These are phyloP conservation scores for Galleria mellonella DNA, from an alignment of 1,140 invertebrate species.

Conservation along the genomic window DNA sequence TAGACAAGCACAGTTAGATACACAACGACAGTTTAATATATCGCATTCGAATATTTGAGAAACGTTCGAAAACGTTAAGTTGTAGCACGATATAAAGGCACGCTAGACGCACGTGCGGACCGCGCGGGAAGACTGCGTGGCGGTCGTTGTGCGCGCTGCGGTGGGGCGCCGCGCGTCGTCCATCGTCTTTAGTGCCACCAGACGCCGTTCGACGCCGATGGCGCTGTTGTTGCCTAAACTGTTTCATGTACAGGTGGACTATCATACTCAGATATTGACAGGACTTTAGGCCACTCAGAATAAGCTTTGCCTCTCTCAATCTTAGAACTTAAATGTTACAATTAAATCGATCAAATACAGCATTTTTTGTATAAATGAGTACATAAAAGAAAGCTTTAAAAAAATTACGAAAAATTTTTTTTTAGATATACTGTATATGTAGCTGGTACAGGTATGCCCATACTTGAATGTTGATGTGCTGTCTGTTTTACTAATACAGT, in stretches of 20 bases:
- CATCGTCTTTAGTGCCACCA: conserved; percentile 15
- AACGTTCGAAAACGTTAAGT: conserved; percentile 27
- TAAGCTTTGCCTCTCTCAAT: no score
- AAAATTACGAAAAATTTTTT: no score
- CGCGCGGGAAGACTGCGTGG: conserved; percentile 72
- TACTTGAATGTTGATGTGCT: no score
- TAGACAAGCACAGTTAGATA: conserved; percentile 22
- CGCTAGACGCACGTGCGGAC: conserved; percentile 64
- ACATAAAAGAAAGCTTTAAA: no score
- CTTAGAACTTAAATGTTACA: no score
- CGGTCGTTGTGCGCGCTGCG: conserved; percentile 50
- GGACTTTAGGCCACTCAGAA: no score
- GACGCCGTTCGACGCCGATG: conserved; percentile 33
- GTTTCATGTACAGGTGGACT: not conserved
- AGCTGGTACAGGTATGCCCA: no score
- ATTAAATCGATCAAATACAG: no score
- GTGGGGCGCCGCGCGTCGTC: conserved; percentile 36
- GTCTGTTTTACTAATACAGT: no score
- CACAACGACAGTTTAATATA: conserved; percentile 29
- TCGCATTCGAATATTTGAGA: conserved; percentile 27
- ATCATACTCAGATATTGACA: not conserved
- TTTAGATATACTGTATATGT: no score
- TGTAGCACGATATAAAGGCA: conserved; percentile 30
- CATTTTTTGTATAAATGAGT: no score
- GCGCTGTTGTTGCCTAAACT: conserved; percentile 30